These are phyloP conservation scores for Acanthosepion lycidas DNA, from an alignment of 2,888 invertebrate genomes.

Conservation along the genomic window DNA sequence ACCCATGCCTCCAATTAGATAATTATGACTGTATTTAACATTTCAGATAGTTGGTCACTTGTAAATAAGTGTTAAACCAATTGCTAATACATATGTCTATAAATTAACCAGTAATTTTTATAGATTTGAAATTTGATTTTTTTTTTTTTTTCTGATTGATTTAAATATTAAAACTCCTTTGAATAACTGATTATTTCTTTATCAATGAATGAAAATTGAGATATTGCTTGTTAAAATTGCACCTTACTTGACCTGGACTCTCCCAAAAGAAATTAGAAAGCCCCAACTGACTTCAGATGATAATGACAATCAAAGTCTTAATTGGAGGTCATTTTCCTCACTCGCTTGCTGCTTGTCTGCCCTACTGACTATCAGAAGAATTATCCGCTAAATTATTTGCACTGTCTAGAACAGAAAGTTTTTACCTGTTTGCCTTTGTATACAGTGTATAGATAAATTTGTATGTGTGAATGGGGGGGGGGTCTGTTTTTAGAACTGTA, in stretches of 20 bases:
- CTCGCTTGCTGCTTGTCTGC: not conserved
- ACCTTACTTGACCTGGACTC: not conserved
- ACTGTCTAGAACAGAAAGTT: not conserved
- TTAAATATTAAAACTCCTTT: too few species aligned
- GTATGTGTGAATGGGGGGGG: not conserved
- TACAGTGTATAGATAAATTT: not conserved
- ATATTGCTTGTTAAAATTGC: not conserved
- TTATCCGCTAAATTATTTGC: not conserved
- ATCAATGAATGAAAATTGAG: not conserved
- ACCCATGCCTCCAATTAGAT: too few species aligned
- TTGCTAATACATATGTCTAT: too few species aligned
- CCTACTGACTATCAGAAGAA: not conserved
- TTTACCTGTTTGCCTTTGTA: not conserved
- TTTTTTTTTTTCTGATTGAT: too few species aligned
- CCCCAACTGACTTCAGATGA: not conserved
- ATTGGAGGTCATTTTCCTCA: constrained; percentile 33
- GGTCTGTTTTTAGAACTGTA: not conserved
- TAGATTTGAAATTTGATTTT: too few species aligned
- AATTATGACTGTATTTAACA: too few species aligned
- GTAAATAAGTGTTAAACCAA: too few species aligned
- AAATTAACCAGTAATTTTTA: too few species aligned
- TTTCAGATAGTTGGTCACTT: too few species aligned
- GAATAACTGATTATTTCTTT: not conserved
- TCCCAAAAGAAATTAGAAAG: constrained; percentile 17
- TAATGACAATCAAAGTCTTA: not conserved